Conservation (phyloP, 35 echinoderm and acorn worm species). For the Heliocidaris tuberculata region DNA sequence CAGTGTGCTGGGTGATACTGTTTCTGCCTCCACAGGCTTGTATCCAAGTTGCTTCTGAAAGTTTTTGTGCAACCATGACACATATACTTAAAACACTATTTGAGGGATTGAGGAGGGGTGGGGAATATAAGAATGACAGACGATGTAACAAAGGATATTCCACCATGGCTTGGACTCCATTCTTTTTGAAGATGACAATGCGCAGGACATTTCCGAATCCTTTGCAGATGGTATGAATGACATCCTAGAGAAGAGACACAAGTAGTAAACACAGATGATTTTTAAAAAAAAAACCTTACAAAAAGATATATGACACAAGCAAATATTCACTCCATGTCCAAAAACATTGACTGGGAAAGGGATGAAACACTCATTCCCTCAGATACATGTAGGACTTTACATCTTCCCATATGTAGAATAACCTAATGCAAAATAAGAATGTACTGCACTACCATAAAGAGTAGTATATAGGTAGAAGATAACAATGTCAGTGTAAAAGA, state of each 20-base stretch:
- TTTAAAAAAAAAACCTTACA: not conserved
- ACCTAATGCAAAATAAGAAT: not conserved
- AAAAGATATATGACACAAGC: not conserved
- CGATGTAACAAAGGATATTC: constrained; percentile 93
- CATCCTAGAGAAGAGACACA: constrained; percentile 63
- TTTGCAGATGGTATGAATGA: constrained; percentile 89
- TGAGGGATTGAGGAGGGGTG: too few relatives aligned
- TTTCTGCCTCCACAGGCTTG: too few relatives aligned
- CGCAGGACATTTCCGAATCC: constrained; percentile 78
- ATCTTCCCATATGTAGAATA: not conserved
- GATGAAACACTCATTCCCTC: not conserved
- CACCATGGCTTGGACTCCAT: constrained; percentile 96
- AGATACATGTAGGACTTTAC: not conserved
- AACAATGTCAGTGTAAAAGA: too few relatives aligned
- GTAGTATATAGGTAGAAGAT: too few relatives aligned
- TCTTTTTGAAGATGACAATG: constrained; percentile 95
- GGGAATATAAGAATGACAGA: not conserved
- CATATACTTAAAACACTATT: too few relatives aligned
- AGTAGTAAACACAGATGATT: not conserved
- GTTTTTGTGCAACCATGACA: too few relatives aligned
- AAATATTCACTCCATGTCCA: not conserved
- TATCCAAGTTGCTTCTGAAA: too few relatives aligned
- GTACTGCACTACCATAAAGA: not conserved
- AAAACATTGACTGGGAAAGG: not conserved
- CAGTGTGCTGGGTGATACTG: too few relatives aligned